Base-by-base conservation (phyloP, 1,140 invertebrate species). In the Coboldia fuscipes region DNA sequence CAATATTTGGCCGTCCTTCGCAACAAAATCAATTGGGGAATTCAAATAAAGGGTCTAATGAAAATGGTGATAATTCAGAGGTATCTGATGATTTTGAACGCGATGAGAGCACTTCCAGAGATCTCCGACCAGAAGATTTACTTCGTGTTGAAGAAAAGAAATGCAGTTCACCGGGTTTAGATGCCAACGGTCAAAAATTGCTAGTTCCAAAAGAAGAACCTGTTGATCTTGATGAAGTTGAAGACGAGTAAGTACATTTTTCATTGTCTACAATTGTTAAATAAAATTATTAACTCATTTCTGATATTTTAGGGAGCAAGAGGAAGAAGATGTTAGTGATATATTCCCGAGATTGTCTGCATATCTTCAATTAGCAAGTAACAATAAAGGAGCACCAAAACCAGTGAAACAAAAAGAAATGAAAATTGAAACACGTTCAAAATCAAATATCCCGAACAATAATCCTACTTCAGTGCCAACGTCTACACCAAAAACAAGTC, bases 211-310 rank as follows among this genome's bases (percentile, higher is more conserved):
- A 54, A 32, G 45, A 51, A 27, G 51, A 54, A 24, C 51, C 51
- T 12, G 51, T 54, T 23, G 51, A 54, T 41, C 49, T 54, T 17
- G 51, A 54, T 37, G 49, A 50, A 10, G 47, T 50, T 1, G 34
- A 36, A 29, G 20, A n/a, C 10, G 13, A 7, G 22, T 23, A 12
- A 7, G 22, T 23, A 12, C 6, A 23, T 23, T 23, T 23, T 12
- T 23, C 22, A 23, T 7, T 23, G 22, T 23, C 22, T 7, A 7
- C 12, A 6, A 23, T 23, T 12, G 5, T n/a, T n/a, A n/a, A n/a
- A n/a, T n/a, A n/a, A n/a, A n/a, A n/a, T n/a, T n/a, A n/a, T n/a
- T n/a, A 23, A 23, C 12, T 23, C 22, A 23, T 23, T 23, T n/a
- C n/a, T n/a, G n/a, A n/a, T n/a, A n/a, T n/a, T n/a, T n/a, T n/a